phyloP scores from a whole-genome alignment of 2,113 vertebrate genomes.

The Xiphorhynchus elegans region DNA sequence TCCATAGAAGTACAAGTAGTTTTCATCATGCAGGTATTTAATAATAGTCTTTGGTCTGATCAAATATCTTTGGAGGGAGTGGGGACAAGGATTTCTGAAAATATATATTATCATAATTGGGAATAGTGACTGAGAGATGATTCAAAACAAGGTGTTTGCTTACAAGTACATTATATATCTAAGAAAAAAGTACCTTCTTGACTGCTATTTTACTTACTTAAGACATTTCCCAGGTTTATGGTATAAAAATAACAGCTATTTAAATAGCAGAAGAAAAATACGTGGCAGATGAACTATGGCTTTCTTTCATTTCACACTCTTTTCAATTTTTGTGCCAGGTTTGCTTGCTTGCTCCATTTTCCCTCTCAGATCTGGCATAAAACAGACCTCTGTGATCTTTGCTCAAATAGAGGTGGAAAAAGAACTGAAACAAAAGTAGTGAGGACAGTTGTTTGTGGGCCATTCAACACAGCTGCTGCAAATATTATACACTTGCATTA shows the following conservation, averaged over 20 bases:
- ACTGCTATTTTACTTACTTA: not conserved
- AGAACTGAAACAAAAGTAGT: slow-evolving; percentile 6
- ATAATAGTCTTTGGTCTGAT: not conserved
- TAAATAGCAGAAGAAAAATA: not conserved
- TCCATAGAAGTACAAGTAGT: not conserved
- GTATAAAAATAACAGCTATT: not conserved
- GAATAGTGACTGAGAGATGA: not conserved
- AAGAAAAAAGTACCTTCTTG: not conserved
- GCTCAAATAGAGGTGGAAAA: not conserved
- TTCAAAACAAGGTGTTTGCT: not conserved
- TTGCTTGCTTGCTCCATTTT: not conserved
- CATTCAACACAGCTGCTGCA: slow-evolving; percentile 20
- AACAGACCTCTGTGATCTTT: not conserved
- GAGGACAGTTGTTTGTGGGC: not conserved
- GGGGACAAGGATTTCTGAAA: not conserved
- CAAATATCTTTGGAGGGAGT: not conserved
- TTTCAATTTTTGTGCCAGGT: not conserved
- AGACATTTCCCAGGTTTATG: not conserved
- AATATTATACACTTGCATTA: slow-evolving; percentile 31
- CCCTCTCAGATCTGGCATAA: not conserved
- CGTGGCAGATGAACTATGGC: not conserved
- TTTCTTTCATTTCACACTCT: not conserved
- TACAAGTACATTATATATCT: not conserved
- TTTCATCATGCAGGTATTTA: not conserved
- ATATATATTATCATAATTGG: not conserved